Percentiles rank a stretch among this genome's conserved stretches.
These are phyloP conservation scores for Chaetogeoica ovagalla DNA, from an alignment of 2,888 invertebrate species.

Conservation along the genomic window DNA sequence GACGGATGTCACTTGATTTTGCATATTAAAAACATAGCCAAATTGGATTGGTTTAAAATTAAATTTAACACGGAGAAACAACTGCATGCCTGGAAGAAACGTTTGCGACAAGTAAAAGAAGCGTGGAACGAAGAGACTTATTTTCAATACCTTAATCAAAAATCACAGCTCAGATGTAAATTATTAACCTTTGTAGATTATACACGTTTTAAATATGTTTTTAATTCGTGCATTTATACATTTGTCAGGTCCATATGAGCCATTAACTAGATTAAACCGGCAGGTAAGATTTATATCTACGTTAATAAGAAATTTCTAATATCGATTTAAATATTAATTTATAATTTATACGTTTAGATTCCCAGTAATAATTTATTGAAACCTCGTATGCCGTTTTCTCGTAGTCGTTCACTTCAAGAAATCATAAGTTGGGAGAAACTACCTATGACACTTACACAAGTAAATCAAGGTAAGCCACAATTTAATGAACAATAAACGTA, in stretches of 20 bases:
- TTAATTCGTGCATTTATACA: background rate
- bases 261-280: constrained; percentile 38
- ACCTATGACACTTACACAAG: constrained; percentile 43
- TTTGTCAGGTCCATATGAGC: constrained; percentile 43
- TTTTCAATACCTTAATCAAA: constrained; percentile 47
- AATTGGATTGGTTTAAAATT: constrained; percentile 46
- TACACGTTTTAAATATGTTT: background rate
- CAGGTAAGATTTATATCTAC: constrained; percentile 17
- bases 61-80: constrained; percentile 44
- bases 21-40: constrained; percentile 48
- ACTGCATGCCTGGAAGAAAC: constrained; percentile 40
- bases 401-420: constrained; percentile 48
- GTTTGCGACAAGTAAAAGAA: constrained; percentile 45
- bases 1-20: constrained; percentile 40
- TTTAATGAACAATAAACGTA: too few relatives aligned
- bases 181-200: background rate
- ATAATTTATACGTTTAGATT: constrained; percentile 8
- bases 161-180: constrained; percentile 49
- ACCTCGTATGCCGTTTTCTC: constrained; percentile 42
- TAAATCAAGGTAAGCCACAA: constrained; percentile 22
- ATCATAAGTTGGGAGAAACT: constrained; percentile 47
- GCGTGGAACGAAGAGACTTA: constrained; percentile 51
- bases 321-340: background rate
- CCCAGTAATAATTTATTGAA: constrained; percentile 43
- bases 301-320: background rate